A percentile compares a stretch with the other conserved stretches of the same genome.
Conservation (phyloP, 2,888 invertebrate species). For the Mimas tiliae region DNA sequence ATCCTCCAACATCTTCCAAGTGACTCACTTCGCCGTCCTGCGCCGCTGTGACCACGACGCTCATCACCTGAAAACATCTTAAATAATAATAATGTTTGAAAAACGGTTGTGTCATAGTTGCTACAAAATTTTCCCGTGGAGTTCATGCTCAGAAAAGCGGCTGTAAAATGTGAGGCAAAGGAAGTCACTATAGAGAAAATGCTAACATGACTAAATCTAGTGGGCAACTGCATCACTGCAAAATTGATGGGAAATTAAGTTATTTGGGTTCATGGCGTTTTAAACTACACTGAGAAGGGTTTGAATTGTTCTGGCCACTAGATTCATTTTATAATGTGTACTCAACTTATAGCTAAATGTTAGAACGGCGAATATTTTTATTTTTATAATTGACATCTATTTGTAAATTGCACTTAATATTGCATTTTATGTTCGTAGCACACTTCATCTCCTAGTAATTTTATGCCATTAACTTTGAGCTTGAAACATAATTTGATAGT, state of each 20-base stretch:
- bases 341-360: background rate
- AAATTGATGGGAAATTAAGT: background rate
- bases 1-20: constrained; percentile 90
- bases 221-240: background rate
- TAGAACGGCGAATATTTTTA: background rate
- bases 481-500: constrained; percentile 11
- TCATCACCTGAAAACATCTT: constrained; percentile 76
- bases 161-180: background rate
- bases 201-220: background rate
- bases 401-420: background rate
- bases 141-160: background rate
- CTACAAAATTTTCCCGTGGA: background rate
- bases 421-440: background rate
- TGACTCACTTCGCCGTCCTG: constrained; percentile 95
- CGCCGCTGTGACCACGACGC: constrained; percentile 90
- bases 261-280: background rate
- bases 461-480: constrained; percentile 3
- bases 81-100: constrained; percentile 35
- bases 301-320: background rate
- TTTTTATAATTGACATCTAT: background rate
- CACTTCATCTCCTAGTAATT: constrained; percentile 2
- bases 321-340: background rate
- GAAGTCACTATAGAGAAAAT: background rate
- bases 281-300: too few relatives aligned
- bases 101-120: constrained; percentile 13